Base-by-base conservation (phyloP, 2,888 invertebrate genomes). In the Serrognathus titanus region DNA sequence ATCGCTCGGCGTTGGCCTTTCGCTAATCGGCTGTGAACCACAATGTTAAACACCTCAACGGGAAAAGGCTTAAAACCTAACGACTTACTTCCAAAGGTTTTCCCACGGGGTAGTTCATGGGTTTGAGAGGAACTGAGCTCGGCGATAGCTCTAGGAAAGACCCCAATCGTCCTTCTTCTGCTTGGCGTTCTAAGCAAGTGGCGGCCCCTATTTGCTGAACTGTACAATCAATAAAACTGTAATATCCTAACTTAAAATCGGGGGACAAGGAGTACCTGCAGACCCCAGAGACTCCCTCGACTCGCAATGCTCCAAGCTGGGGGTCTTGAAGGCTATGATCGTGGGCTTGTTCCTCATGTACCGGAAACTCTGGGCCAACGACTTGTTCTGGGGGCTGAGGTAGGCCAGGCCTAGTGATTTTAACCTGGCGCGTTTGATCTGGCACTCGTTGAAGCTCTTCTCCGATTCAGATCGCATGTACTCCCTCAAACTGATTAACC, bases 311-410 rank as follows among this genome's bases (percentile, higher is more conserved):
- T 92, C 90, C 53, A 88, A 75, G 74, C 88, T 89, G 1, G 93
- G 93, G 1, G 92, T 90, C 75, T 91, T 90, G 72, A 92, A 91
- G 0, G 92, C 90, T 48, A 94, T 91, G 62, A 94, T 91, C 0
- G 92, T 90, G 0, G 94, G 94, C 68, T 94, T 94, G 64, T 87
- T 88, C 45, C 94, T 78, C 92, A 94, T 92, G 72, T 93, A 94
- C n/a, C 92, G 83, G 77, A 93, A 93, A 72, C 91, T 90, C 70
- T 92, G 90, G 0, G 91, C 92, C 59, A 92, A 77, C 1, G 89
- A 88, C 66, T 86, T 87, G 71, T 90, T 89, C 71, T 89, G 91
- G 1, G 90, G 90, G 68, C 87, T 87, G 46, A 87, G 76, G 74
- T 89, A 88, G 1, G 87, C 87, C 63, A 85, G 70, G 1, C 86